Base-by-base conservation (phyloP, 2,888 invertebrate genomes). In the Parthenolecanium corni region DNA sequence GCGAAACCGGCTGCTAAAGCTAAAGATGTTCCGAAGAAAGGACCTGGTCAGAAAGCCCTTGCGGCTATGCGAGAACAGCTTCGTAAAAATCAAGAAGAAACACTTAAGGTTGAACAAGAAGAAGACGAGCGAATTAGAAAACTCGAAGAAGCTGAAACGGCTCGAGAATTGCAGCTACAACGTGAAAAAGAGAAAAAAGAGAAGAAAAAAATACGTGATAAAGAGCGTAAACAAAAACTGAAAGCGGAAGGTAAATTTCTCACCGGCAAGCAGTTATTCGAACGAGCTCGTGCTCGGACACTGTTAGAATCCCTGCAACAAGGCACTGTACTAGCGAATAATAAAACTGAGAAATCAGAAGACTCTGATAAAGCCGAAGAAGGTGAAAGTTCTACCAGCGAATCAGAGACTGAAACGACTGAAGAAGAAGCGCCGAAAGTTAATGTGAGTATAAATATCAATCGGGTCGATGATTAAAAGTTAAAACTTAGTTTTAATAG, bases 241-340 rank as follows among this genome's bases (percentile, higher is more conserved):
- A 96, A 96, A 74, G 90, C 89, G n/a, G 96, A 96, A 76, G 97
- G 97, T 2, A 96, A 93, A 75, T 78, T 93, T 36, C 75, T 96
- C 64, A 94, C 94, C 2, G 84, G 89, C 0, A 94, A 94, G 74
- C 94, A 98, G 73, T 94, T 91, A 73, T 88, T 88, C 67, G 92
- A 92, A 69, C 82, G 86, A 66, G 87, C 89, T 0, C 79, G 93
- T 68, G 91, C 92, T 6, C 88, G 90, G 73, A 89, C 89, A 64
- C 82, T 93, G 80, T 76, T 96, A 66, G 91, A 93, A 58, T 85
- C 87, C 1, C 76, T 93, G 44, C 91, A 89, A 74, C 53, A 67
- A 31, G 67, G 69, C 44, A 67, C 56, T 16, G 66, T 67, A 66
- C 63, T 66, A 16, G 65, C 66, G 21, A 66, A 65, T 20, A 66